Conservation (phyloP, 2,797 vertebrate species). For the Acrossocheilus wenchowensis region DNA sequence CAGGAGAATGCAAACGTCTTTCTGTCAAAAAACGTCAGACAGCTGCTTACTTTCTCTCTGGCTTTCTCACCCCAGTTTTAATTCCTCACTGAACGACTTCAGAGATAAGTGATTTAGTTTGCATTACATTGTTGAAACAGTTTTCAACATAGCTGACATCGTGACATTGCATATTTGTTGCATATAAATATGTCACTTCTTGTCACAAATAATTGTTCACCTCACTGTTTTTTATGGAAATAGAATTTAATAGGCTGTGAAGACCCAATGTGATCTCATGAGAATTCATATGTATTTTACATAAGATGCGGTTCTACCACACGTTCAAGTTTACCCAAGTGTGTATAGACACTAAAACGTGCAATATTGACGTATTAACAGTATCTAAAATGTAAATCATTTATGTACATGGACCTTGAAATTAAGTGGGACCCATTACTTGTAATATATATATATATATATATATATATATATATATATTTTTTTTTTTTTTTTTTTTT, state of each 20-base stretch:
- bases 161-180: conserved; percentile 29
- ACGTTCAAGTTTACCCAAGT: background rate
- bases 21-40: conserved; percentile 64
- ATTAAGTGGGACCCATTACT: too few relatives aligned
- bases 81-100: conserved; percentile 29
- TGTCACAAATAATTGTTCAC: conserved; percentile 38
- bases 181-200: conserved; percentile 22
- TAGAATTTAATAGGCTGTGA: background rate
- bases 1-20: conserved; percentile 62
- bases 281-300: background rate
- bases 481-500: too few relatives aligned
- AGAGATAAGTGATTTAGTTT: conserved; percentile 49
- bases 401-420: too few relatives aligned
- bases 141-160: conserved; percentile 32
- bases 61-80: conserved; percentile 30
- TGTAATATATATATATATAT: too few relatives aligned
- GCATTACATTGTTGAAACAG: conserved; percentile 42
- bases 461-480: too few relatives aligned
- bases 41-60: conserved; percentile 53
- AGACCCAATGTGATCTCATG: background rate
- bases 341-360: background rate
- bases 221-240: background rate
- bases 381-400: background rate
- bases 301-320: background rate
- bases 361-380: background rate